A percentile compares a stretch with the other conserved stretches of the same genome.
Evolutionary conservation across 2,888 invertebrate genomes (phyloP).

Genomic region (Drosophila greeni): DNA sequence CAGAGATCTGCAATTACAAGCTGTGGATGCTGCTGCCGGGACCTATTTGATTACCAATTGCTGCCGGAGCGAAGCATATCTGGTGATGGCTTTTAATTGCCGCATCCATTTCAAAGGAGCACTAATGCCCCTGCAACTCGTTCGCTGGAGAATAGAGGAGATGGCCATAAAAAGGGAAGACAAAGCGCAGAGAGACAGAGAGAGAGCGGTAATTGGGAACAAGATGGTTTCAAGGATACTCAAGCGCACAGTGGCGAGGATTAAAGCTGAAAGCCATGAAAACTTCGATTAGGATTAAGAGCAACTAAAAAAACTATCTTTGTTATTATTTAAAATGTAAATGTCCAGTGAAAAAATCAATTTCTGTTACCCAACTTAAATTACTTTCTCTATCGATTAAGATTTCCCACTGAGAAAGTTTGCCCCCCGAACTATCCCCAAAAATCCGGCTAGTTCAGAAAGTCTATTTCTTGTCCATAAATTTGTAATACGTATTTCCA

Average conservation of each 20-base stretch:
- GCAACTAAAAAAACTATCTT: neutral
- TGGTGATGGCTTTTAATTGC: slow-evolving; percentile 42
- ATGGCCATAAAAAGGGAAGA: neutral
- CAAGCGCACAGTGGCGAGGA: neutral
- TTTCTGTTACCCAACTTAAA: neutral
- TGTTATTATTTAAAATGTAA: neutral
- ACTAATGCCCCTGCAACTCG: slow-evolving; percentile 28
- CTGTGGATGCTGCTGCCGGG: slow-evolving; percentile 4
- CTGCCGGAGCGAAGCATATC: slow-evolving; percentile 31
- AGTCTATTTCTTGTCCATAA: slow-evolving; percentile 30
- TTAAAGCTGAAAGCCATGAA: neutral
- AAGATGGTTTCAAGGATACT: slow-evolving; percentile 8
- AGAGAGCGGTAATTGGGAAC: slow-evolving; percentile 5
- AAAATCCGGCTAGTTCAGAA: slow-evolving; percentile 13
- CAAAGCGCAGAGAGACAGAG: slow-evolving; percentile 3
- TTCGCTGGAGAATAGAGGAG: slow-evolving; percentile 4
- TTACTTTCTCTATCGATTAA: slow-evolving; percentile 27
- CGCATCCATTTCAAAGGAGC: slow-evolving; percentile 41
- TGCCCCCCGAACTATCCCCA: slow-evolving; percentile 3
- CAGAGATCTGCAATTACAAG: slow-evolving; percentile 65
- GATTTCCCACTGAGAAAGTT: slow-evolving; percentile 11
- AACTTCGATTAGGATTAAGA: neutral
- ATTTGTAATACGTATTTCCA: slow-evolving; percentile 37
- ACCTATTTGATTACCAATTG: slow-evolving; percentile 72
- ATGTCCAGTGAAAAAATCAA: neutral